These are phyloP conservation scores for Gadopsis marmoratus DNA, from an alignment of 2,797 vertebrate genomes.

Conservation along the genomic window DNA sequence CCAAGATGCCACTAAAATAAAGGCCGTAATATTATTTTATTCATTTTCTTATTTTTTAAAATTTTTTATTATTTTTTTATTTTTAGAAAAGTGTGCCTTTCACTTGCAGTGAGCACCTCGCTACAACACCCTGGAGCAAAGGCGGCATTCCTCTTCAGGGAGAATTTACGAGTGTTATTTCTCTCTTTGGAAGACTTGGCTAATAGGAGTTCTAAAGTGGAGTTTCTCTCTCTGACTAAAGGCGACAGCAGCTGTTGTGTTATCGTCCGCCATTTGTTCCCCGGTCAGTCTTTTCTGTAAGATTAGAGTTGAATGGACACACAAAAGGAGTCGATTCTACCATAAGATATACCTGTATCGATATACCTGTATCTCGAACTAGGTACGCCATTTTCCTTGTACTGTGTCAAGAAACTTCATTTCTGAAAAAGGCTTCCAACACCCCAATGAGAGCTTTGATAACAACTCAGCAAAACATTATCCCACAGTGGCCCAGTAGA, in stretches of 20 bases:
- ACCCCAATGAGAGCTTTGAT: constrained; percentile 52
- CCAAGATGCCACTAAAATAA: neutral
- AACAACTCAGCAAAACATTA: constrained; percentile 60
- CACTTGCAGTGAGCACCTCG: neutral
- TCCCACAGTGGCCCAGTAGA: constrained; percentile 58
- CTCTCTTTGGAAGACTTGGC: constrained; percentile 8
- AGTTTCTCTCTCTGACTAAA: constrained; percentile 11
- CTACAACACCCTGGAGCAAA: neutral
- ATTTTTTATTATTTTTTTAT: neutral
- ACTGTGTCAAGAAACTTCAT: constrained; percentile 33
- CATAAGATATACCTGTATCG: no score
- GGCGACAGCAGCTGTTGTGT: neutral
- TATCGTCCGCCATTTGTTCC: constrained; percentile 18
- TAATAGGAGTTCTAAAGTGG: neutral
- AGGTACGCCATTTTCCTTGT: constrained; percentile 17
- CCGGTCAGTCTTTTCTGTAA: constrained; percentile 6
- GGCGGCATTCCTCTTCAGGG: constrained; percentile 11
- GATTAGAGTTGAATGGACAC: constrained; percentile 1
- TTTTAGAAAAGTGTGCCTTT: neutral
- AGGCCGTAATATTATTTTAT: neutral
- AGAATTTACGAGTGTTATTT: constrained; percentile 24
- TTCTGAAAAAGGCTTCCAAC: constrained; percentile 42
- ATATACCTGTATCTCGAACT: constrained; percentile 18
- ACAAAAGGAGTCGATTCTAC: neutral
- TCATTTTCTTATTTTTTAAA: neutral